Percentiles rank a stretch among this genome's conserved stretches.
phyloP scores from a whole-genome alignment of 2,797 vertebrate genomes.

The Carapus acus region DNA sequence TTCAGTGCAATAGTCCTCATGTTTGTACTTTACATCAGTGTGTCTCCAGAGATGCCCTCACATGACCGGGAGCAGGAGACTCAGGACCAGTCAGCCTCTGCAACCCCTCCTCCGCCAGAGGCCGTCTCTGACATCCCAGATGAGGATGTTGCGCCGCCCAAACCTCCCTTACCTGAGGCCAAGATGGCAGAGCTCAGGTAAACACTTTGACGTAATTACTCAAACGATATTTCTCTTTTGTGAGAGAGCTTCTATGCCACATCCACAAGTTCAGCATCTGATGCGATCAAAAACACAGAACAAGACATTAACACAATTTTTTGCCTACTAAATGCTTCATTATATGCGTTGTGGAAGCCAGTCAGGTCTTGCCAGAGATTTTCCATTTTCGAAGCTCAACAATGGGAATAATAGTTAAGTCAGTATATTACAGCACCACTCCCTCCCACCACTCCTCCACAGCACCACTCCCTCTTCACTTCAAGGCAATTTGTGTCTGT shows the following conservation, averaged over 20 bases:
- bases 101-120: conserved; percentile 69
- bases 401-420: too few relatives aligned
- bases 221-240: too few relatives aligned
- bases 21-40: conserved; percentile 57
- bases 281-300: too few relatives aligned
- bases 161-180: conserved; percentile 91
- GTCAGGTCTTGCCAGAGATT: too few relatives aligned
- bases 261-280: too few relatives aligned
- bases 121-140: conserved; percentile 74
- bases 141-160: conserved; percentile 88
- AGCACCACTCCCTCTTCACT: not conserved
- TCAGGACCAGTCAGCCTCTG: conserved; percentile 75
- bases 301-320: too few relatives aligned
- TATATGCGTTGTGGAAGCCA: too few relatives aligned
- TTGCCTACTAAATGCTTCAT: too few relatives aligned
- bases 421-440: too few relatives aligned
- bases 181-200: conserved; percentile 94
- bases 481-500: not conserved
- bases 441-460: too few relatives aligned
- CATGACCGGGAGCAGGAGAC: conserved; percentile 86
- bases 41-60: conserved; percentile 78
- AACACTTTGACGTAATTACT: conserved; percentile 1
- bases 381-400: too few relatives aligned
- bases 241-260: too few relatives aligned
- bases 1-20: conserved; percentile 11